A percentile compares a stretch with the other conserved stretches of the same genome.
These are phyloP conservation scores for Crematogaster levior DNA, from an alignment of 2,888 invertebrate species.

Conservation along the genomic window DNA sequence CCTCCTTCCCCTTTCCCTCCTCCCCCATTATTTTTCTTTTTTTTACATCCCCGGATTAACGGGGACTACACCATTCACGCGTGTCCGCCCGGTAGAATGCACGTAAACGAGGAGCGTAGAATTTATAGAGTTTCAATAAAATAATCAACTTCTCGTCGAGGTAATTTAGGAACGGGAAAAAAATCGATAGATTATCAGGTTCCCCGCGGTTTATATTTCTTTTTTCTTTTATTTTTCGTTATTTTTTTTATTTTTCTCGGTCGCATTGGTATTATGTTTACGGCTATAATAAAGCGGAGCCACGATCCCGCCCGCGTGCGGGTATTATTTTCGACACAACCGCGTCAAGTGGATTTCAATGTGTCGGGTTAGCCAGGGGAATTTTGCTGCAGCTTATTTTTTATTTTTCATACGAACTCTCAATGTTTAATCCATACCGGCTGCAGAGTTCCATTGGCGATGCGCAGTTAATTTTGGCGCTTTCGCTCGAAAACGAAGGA, in stretches of 20 bases:
- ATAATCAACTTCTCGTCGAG: slow-evolving; percentile 51
- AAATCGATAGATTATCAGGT: slow-evolving; percentile 22
- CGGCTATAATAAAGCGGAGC: slow-evolving; percentile 16
- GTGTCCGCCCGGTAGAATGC: slow-evolving; percentile 15
- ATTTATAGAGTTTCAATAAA: slow-evolving; percentile 54
- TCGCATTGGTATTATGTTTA: neutral
- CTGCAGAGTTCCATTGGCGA: neutral
- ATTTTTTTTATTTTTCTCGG: neutral
- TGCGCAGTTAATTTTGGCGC: slow-evolving; percentile 25
- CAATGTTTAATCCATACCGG: neutral
- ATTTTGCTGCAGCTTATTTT: neutral
- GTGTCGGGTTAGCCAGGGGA: neutral
- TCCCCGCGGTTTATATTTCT: neutral
- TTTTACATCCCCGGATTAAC: slow-evolving; percentile 38
- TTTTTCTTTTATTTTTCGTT: neutral
- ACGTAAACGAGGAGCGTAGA: slow-evolving; percentile 28
- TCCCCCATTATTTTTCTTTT: neutral
- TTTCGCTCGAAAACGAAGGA: neutral
- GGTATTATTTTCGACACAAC: neutral
- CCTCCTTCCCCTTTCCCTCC: no score
- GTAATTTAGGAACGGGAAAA: slow-evolving; percentile 34
- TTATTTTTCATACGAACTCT: slow-evolving; percentile 28
- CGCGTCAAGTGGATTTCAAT: slow-evolving; percentile 27
- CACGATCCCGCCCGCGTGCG: neutral
- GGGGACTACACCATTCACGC: slow-evolving; percentile 28